These are phyloP conservation scores for Junonia oenone DNA, from an alignment of 2,888 invertebrate genomes.

Conservation along the genomic window DNA sequence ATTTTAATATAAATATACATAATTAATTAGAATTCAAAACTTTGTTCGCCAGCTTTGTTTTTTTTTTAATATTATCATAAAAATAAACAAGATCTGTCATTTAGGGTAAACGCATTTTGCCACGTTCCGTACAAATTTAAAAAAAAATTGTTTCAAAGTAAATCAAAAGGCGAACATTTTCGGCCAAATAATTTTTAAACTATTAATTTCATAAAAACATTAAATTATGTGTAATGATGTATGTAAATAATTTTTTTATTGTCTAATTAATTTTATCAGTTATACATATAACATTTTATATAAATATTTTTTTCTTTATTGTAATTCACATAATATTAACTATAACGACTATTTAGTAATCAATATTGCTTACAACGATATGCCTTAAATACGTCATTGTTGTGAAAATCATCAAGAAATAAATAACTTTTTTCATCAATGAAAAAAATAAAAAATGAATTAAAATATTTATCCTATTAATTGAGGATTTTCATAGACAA, in stretches of 20 bases:
- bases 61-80: too few relatives aligned
- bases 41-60: too few relatives aligned
- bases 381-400: background rate
- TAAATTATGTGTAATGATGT: too few relatives aligned
- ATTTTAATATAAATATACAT: too few relatives aligned
- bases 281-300: background rate
- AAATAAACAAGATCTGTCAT: background rate
- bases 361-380: background rate
- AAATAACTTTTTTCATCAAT: background rate
- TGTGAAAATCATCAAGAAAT: background rate
- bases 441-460: background rate
- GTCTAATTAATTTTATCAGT: too few relatives aligned
- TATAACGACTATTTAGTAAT: background rate
- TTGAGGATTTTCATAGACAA: conserved; percentile 14
- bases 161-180: background rate
- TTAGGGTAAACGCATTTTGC: background rate
- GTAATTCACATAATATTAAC: background rate
- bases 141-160: background rate
- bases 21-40: too few relatives aligned
- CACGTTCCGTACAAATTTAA: background rate
- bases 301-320: background rate
- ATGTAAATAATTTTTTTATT: too few relatives aligned
- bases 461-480: background rate
- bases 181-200: background rate
- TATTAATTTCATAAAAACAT: background rate